Evolutionary conservation across 2,888 invertebrate genomes (phyloP).

Genomic region (Empis livida): DNA sequence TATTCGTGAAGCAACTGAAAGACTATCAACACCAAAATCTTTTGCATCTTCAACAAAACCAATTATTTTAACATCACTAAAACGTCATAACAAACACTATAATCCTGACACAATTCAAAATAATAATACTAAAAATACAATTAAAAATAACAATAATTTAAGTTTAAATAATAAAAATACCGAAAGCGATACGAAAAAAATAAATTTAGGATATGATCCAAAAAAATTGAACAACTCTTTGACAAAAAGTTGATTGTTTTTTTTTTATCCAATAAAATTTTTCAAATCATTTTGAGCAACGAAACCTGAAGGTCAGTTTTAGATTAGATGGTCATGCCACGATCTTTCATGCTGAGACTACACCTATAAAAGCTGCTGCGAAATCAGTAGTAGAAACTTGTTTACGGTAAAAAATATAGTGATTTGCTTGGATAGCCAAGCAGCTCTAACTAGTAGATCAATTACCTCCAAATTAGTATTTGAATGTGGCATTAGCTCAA

Average conservation of each 20-base stretch:
- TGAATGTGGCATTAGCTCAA: too few relatives aligned
- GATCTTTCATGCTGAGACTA: too few relatives aligned
- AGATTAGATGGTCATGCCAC: too few relatives aligned
- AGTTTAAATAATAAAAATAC: neutral
- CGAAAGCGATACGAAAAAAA: constrained; percentile 4
- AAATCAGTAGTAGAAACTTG: too few relatives aligned
- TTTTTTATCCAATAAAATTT: too few relatives aligned
- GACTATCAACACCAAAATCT: constrained; percentile 32
- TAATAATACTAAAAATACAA: neutral
- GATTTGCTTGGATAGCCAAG: too few relatives aligned
- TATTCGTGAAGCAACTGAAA: constrained; percentile 35
- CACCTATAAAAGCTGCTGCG: too few relatives aligned
- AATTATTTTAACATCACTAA: constrained; percentile 9
- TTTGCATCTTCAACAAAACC: constrained; percentile 9
- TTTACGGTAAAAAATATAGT: too few relatives aligned
- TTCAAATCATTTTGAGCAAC: too few relatives aligned
- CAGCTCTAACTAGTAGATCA: too few relatives aligned
- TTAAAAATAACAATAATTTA: neutral
- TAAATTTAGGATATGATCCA: constrained; percentile 10
- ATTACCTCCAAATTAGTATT: too few relatives aligned
- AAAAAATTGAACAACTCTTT: constrained; percentile 9
- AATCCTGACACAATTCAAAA: constrained; percentile 1
- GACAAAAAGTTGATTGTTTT: constrained; percentile 1
- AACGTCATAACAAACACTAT: neutral
- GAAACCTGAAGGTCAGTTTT: too few relatives aligned